These are phyloP conservation scores for Podarcis muralis DNA, from an alignment of 2,113 vertebrate genomes.

Conservation along the genomic window DNA sequence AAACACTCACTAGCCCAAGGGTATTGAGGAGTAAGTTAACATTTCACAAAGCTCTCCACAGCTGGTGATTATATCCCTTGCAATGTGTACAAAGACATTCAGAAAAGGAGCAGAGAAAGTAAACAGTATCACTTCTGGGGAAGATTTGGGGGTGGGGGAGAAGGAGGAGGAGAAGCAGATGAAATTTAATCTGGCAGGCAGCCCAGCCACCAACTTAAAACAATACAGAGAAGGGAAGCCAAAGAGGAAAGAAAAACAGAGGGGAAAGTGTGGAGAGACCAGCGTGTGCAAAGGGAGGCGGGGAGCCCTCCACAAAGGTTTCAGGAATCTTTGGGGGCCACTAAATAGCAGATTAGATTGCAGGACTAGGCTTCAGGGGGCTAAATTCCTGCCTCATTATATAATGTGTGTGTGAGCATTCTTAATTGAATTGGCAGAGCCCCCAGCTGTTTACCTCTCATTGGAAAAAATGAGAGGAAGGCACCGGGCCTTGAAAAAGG, in stretches of 20 bases:
- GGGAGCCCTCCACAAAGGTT: not conserved
- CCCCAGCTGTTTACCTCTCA: conserved; percentile 29
- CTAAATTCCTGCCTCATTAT: not conserved
- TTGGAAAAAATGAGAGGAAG: conserved; percentile 13
- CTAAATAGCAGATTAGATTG: conserved; percentile 6
- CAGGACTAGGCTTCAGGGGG: conserved; percentile 7
- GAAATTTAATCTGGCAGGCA: conserved; percentile 64
- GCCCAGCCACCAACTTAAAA: conserved; percentile 72
- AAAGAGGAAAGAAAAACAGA: conserved; percentile 61
- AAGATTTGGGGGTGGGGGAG: conserved; percentile 32
- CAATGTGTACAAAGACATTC: conserved; percentile 66
- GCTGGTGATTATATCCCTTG: conserved; percentile 73
- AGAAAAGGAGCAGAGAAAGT: conserved; percentile 74
- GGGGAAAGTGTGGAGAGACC: conserved; percentile 32
- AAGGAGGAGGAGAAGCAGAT: conserved; percentile 44
- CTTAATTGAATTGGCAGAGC: conserved; percentile 28
- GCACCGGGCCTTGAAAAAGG: conserved; percentile 30
- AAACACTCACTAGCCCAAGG: conserved; percentile 45
- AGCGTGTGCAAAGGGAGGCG: rapidly evolving
- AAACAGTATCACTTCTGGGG: conserved; percentile 76
- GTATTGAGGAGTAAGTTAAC: conserved; percentile 62
- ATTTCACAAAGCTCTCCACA: conserved; percentile 70
- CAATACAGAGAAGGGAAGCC: conserved; percentile 67
- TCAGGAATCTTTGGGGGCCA: not conserved
- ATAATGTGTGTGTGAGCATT: conserved; percentile 8